Conservation (phyloP, 1,140 invertebrate genomes). For the Leptopilina boulardi region DNA sequence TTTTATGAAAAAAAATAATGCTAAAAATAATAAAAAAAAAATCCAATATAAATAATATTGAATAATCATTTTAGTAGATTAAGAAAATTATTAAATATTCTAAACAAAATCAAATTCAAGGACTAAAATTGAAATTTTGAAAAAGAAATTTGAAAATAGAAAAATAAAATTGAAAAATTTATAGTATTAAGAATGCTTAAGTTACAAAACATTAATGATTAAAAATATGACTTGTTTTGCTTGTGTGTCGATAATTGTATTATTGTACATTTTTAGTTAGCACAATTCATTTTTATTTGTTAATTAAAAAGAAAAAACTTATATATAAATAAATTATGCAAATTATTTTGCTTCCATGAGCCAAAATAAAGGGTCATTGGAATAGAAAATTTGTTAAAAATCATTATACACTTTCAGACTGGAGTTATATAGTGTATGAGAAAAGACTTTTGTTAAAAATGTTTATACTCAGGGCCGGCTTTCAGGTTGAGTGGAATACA, state of each 20-base stretch:
- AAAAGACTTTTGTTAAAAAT: conserved; percentile 19
- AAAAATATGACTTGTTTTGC: neutral
- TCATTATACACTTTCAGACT: neutral
- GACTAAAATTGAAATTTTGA: too few species aligned
- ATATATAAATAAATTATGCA: neutral
- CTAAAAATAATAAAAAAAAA: too few species aligned
- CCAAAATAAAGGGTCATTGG: neutral
- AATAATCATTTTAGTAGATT: too few species aligned
- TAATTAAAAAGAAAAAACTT: too few species aligned
- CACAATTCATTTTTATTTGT: neutral
- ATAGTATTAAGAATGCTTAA: neutral
- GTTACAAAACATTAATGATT: neutral
- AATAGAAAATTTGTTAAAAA: neutral
- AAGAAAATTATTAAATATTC: too few species aligned
- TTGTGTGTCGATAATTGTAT: neutral
- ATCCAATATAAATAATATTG: too few species aligned
- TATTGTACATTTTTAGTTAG: conserved; percentile 11
- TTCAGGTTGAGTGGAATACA: neutral
- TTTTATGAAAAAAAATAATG: too few species aligned
- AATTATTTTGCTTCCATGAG: neutral
- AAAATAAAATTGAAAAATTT: neutral
- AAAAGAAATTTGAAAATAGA: too few species aligned
- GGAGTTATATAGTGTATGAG: conserved; percentile 4
- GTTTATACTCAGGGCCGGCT: neutral
- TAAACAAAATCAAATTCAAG: too few species aligned